Conservation (phyloP, 1,140 invertebrate species). For the Arctopsyche grandis region DNA sequence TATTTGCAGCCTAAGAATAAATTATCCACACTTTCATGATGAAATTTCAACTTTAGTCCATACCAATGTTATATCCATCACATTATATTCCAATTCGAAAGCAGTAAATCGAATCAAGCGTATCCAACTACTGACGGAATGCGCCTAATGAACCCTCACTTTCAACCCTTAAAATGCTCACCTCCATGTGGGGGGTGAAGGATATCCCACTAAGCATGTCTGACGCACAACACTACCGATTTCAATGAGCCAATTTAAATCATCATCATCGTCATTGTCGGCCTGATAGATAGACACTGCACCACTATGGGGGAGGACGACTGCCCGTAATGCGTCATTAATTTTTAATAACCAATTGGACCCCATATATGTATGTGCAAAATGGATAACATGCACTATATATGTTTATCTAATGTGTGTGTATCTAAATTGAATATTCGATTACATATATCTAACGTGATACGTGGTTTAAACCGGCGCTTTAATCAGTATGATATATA, state of each 20-base stretch:
- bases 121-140: slow-evolving; percentile 29
- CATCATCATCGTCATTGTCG: slow-evolving; percentile 10
- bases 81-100: background rate
- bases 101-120: slow-evolving; percentile 23
- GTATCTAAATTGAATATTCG: background rate
- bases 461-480: too few species aligned
- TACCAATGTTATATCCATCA: too few species aligned
- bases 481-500: too few species aligned
- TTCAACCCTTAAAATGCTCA: slow-evolving; percentile 30
- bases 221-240: slow-evolving; percentile 33
- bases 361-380: background rate
- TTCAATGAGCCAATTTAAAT: slow-evolving; percentile 43
- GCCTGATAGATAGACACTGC: background rate
- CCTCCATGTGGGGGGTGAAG: background rate
- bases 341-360: slow-evolving; percentile 37
- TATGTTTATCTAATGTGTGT: too few species aligned
- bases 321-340: slow-evolving; percentile 37
- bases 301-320: background rate
- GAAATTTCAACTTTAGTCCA: too few species aligned
- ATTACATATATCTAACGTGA: background rate
- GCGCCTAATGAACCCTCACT: slow-evolving; percentile 33
- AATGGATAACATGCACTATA: too few species aligned
- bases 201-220: slow-evolving; percentile 15
- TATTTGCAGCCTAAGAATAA: too few species aligned
- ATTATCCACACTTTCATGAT: too few species aligned